Conservation (phyloP, 1,140 invertebrate genomes). For the Drosophila ironensis region DNA sequence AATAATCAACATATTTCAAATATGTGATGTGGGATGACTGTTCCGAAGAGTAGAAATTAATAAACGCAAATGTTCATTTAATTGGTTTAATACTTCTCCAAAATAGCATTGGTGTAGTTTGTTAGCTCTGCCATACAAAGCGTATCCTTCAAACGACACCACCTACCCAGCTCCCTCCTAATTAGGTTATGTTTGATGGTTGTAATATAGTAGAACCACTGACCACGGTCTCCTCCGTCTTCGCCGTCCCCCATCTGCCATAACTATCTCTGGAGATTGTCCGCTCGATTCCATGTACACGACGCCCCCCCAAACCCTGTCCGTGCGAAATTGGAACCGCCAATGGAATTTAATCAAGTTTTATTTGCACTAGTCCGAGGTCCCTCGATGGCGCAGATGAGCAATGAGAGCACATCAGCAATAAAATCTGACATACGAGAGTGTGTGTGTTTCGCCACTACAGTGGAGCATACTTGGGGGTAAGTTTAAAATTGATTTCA, state of each 20-base stretch:
- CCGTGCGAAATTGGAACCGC: conserved; percentile 61
- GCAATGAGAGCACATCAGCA: conserved; percentile 60
- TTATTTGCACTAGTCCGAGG: conserved; percentile 70
- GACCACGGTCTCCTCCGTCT: too few species aligned
- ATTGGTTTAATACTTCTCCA: too few species aligned
- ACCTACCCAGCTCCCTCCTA: conserved; percentile 17
- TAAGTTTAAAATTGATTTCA: too few species aligned
- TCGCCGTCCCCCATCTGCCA: not conserved
- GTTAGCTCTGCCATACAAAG: too few species aligned
- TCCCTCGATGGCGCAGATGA: conserved; percentile 58
- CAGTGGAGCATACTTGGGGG: not conserved
- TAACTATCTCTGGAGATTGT: conserved; percentile 25
- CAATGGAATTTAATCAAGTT: conserved; percentile 80
- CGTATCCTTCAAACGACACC: too few species aligned
- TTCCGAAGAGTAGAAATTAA: too few species aligned
- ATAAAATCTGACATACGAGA: conserved; percentile 40
- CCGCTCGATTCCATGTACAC: conserved; percentile 28
- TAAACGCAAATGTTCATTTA: too few species aligned
- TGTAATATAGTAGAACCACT: conserved; percentile 43
- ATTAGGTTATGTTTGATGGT: conserved; percentile 79
- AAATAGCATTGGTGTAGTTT: too few species aligned
- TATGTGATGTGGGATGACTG: too few species aligned
- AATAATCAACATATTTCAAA: too few species aligned
- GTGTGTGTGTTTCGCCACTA: conserved; percentile 14
- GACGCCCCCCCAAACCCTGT: conserved; percentile 8